Evolutionary conservation across 2,113 vertebrate genomes (phyloP), one percentile per base, ranked within the genome.

Genomic region (Amblyopsis rosae): DNA sequence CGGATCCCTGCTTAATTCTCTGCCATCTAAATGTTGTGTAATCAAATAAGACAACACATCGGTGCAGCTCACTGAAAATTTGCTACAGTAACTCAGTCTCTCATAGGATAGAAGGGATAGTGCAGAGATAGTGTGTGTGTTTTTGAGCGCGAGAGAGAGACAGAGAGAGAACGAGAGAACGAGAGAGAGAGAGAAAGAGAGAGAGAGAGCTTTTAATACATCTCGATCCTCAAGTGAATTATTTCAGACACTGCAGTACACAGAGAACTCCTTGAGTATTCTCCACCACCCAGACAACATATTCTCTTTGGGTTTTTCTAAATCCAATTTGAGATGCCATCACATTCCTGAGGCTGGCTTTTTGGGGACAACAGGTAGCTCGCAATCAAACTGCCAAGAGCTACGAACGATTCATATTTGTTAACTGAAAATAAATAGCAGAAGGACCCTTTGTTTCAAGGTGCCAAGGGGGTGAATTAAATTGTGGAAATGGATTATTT

Each of bases 41-140:
- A 86, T 84, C 83, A 87, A 85, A 69, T 53, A 80, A 65, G 79
- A 68, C 66, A 79, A 69, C 82, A 69, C 82, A 81, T 85, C 77
- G 72, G 70, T 66, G 63, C 8, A 19, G 80, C 67, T 85, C 76
- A 86, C 72, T 83, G 79, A 82, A 85, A 86, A 85, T 80, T 60
- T 85, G 79, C 26, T 82, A 73, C 26, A 3, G 1, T 26, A 72
- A 84, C 80, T 83, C 82, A 82, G 66, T 65, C 67, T 81, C 73
- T 69, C 79, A 26, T 8, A 56, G 80, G 75, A 75, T 4, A 70
- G 58, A 26, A 26, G 26, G 32, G 33, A n/a, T 26, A 10, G 26
- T 9, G 10, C n/a, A 9, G 45, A 11, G 55, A 9, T 41, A 46
- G 15, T 15, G 17, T 54, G 35, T 0, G 26, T 26, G 26, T 26